phyloP scores from a whole-genome alignment of 2,888 invertebrate genomes.

The Polylopha cassiicola region DNA sequence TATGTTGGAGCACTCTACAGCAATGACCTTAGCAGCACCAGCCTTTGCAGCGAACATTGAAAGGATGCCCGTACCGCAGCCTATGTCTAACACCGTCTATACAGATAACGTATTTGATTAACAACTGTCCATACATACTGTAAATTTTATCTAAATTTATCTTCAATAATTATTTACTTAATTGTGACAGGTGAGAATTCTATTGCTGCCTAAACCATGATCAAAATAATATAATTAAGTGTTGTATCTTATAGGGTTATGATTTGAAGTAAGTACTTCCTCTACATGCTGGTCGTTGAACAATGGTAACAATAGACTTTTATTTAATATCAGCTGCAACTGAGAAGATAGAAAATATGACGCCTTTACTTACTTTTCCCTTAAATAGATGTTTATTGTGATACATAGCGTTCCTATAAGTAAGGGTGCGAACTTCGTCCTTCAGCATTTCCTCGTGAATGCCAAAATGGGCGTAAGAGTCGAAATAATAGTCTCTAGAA shows the following conservation, averaged over 20 bases:
- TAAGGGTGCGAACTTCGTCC: constrained; percentile 98
- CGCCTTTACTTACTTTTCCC: constrained; percentile 82
- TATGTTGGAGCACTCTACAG: constrained; percentile 99
- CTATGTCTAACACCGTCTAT: constrained; percentile 94
- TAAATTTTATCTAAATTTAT: no score
- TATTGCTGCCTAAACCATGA: no score
- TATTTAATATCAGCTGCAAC: no score
- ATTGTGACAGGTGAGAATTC: no score
- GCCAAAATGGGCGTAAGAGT: constrained; percentile 99
- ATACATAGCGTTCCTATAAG: constrained; percentile 99
- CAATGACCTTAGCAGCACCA: constrained; percentile 96
- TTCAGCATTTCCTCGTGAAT: constrained; percentile 99
- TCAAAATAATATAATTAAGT: no score
- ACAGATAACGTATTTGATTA: constrained; percentile 21
- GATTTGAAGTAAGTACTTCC: no score
- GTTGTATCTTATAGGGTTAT: no score
- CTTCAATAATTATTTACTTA: no score
- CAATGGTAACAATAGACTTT: no score
- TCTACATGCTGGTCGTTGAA: no score
- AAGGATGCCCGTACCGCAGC: constrained; percentile 98
- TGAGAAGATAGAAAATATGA: no score
- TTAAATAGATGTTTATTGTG: constrained; percentile 99
- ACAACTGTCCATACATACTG: no score
- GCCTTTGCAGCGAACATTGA: constrained; percentile 99
- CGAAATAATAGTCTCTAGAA: constrained; percentile 99